These are phyloP conservation scores for Prionchulus punctatus DNA, from an alignment of 2,888 invertebrate genomes.

Conservation along the genomic window DNA sequence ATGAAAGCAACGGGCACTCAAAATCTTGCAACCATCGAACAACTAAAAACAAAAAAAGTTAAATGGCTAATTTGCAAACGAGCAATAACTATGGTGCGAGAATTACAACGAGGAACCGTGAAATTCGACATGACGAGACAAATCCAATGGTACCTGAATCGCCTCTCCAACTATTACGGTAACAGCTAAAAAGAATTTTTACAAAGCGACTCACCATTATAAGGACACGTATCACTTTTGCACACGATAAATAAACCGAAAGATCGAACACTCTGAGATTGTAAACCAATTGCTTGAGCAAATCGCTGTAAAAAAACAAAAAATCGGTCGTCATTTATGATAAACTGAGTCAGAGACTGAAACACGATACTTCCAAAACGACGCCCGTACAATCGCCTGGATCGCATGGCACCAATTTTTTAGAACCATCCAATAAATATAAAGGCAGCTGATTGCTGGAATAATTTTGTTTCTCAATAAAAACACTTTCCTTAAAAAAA, in stretches of 20 bases:
- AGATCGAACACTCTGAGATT: conserved; percentile 60
- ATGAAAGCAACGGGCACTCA: conserved; percentile 63
- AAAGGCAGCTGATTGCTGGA: background rate
- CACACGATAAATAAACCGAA: conserved; percentile 76
- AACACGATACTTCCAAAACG: background rate
- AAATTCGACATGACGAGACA: too few relatives aligned
- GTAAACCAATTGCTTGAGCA: conserved; percentile 60
- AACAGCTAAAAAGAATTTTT: too few relatives aligned
- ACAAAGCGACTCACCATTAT: background rate
- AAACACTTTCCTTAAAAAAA: conserved; percentile 14
- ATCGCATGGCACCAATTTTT: background rate
- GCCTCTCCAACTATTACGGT: too few relatives aligned
- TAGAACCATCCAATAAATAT: background rate
- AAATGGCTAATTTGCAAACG: conserved; percentile 35
- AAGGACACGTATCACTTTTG: conserved; percentile 34
- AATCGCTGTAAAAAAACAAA: conserved; percentile 46
- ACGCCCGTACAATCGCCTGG: background rate
- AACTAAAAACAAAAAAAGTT: conserved; percentile 40
- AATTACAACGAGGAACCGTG: too few relatives aligned
- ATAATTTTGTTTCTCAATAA: background rate
- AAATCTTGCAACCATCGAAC: conserved; percentile 81
- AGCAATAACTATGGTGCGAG: background rate
- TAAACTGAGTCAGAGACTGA: background rate
- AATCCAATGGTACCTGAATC: too few relatives aligned
- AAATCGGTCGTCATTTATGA: too few relatives aligned